Evolutionary conservation across 2,113 vertebrate species (phyloP), one percentile per base, ranked within the genome.

Genomic region (Thalassarche chlororhynchos): DNA sequence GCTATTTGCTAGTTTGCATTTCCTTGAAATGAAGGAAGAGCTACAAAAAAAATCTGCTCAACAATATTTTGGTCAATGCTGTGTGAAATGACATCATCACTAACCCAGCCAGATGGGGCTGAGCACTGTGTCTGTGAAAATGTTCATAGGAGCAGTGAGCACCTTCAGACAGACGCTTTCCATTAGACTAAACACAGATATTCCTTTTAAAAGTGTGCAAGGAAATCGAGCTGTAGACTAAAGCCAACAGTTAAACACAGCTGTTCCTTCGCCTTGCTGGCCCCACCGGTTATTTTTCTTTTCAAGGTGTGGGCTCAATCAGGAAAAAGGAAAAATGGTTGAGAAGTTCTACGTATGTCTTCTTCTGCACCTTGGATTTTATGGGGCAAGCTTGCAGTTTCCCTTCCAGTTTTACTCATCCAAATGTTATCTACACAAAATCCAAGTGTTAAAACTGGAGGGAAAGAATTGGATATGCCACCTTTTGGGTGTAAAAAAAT

Each of bases 111-210:
- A 96, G 84, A 74, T 58, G 87, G 66, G 66, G 54, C 81, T 69
- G 66, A 95, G 87, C 76, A 26, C 79, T 12, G 28, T 78, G 87
- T 77, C 95, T 96, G 87, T 82, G 91, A 78, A 96, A 95, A 79
- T 26, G 74, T 42, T 91, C 95, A 46, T 10, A 57, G 84, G 52
- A 89, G 84, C 60, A 87, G 54, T 9, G 61, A 95, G 66, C 74
- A 91, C 96, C 84, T 90, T 91, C 84, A 94, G 81, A 94, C 96
- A 94, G 91, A 74, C 1, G 8, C 84, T 96, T 96, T 93, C 93
- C 87, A 94, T 97, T 86, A 96, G 94, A 96, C 91, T 96, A 94
- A 95, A 96, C 78, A 91, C 54, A 91, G 86, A 79, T 97, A 94
- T 34, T 93, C 84, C 62, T 83, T 90, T 93, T 88, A 88, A 95